Conservation (phyloP, 2,888 invertebrate species). For the Campoplex nolae region DNA sequence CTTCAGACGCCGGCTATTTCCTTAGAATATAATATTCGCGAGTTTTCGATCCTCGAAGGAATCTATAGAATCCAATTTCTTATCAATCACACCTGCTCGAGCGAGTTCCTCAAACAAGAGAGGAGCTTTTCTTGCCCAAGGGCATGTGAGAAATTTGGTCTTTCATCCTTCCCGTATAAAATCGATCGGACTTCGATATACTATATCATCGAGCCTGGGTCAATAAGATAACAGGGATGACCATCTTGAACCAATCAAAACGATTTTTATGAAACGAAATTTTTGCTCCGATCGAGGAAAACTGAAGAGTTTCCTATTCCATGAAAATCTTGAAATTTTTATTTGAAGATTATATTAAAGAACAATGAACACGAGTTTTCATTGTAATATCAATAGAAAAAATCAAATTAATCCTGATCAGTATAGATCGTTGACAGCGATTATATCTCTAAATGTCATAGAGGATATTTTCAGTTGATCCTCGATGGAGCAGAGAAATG, state of each 20-base stretch:
- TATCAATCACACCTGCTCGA: slow-evolving; percentile 52
- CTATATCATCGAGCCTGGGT: slow-evolving; percentile 4
- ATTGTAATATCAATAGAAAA: neutral
- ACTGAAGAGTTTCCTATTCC: neutral
- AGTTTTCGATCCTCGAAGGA: slow-evolving; percentile 28
- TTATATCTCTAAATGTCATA: too few relatives aligned
- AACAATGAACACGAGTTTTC: neutral
- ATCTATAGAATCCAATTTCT: slow-evolving; percentile 49
- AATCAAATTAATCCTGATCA: neutral
- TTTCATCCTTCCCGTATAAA: slow-evolving; percentile 19
- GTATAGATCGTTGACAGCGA: neutral
- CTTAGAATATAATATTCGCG: slow-evolving; percentile 8
- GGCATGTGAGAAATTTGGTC: slow-evolving; percentile 23
- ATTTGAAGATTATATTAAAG: neutral
- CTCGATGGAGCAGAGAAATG: neutral
- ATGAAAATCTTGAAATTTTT: neutral
- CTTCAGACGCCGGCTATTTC: slow-evolving; percentile 1
- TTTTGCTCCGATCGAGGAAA: neutral
- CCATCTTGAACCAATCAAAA: neutral
- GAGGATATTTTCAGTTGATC: neutral
- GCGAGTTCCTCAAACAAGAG: slow-evolving; percentile 30
- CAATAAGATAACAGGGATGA: slow-evolving; percentile 2
- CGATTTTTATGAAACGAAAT: neutral
- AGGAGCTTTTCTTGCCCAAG: slow-evolving; percentile 21
- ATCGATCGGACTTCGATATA: slow-evolving; percentile 10